Evolutionary conservation across 2,113 vertebrate genomes (phyloP).

Genomic region (Callipepla squamata): DNA sequence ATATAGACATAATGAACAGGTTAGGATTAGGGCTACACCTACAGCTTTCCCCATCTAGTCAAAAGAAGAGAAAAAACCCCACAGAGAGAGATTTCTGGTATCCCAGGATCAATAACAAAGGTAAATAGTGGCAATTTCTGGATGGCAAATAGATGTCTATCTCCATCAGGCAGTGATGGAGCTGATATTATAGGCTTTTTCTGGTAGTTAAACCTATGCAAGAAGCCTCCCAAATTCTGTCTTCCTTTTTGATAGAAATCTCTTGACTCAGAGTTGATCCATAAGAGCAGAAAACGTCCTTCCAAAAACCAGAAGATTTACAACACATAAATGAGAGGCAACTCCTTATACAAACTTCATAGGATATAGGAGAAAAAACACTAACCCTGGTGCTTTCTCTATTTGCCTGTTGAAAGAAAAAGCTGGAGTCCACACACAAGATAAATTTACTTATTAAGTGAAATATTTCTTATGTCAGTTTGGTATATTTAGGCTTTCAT

Average conservation of each 20-base stretch:
- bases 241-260: not conserved
- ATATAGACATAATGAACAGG: not conserved
- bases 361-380: not conserved
- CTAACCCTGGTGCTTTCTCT: not conserved
- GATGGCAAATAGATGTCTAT: not conserved
- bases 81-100: not conserved
- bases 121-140: not conserved
- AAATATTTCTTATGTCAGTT: conserved; percentile 20
- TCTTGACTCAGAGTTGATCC: not conserved
- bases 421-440: not conserved
- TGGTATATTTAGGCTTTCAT: not conserved
- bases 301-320: not conserved
- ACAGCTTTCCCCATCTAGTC: not conserved
- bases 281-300: not conserved
- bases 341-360: not conserved
- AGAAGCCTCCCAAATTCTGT: not conserved
- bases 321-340: not conserved
- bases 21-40: not conserved
- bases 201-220: not conserved
- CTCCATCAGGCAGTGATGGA: not conserved
- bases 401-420: not conserved
- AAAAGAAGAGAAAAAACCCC: not conserved
- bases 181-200: not conserved
- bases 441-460: conserved; percentile 2
- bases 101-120: not conserved